These are phyloP conservation scores for Alosa alosa DNA, from an alignment of 2,113 vertebrate genomes.

Conservation along the genomic window DNA sequence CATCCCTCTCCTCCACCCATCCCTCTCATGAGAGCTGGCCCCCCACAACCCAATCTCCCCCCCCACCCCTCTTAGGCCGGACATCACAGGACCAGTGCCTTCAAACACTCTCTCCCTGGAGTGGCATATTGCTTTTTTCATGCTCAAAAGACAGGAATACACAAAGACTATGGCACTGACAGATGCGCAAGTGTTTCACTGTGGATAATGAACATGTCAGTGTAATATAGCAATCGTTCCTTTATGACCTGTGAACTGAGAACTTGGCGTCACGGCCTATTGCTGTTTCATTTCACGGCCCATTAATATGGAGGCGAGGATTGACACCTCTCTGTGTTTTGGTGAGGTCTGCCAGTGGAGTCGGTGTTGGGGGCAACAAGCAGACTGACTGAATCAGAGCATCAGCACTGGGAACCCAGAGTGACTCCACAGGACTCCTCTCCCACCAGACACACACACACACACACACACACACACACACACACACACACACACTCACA, in stretches of 20 bases:
- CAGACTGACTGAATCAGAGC: not conserved
- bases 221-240: not conserved
- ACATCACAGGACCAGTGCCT: not conserved
- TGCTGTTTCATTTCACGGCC: slow-evolving; percentile 1
- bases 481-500: not conserved
- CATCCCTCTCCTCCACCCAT: not conserved
- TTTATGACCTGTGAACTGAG: slow-evolving; percentile 9
- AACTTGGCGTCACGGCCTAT: not conserved
- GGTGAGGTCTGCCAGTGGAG: not conserved
- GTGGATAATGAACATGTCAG: slow-evolving; percentile 8
- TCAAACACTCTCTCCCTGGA: not conserved
- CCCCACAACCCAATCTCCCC: no score
- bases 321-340: not conserved
- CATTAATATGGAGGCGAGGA: not conserved
- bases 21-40: not conserved
- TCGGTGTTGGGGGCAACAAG: not conserved
- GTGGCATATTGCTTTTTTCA: not conserved
- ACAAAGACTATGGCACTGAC: not conserved
- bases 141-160: not conserved
- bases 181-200: not conserved
- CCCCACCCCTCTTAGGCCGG: not conserved
- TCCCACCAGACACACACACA: not conserved
- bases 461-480: not conserved
- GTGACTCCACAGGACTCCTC: not conserved
- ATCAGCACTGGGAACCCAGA: not conserved